Evolutionary conservation across 2,888 invertebrate genomes (phyloP).

Genomic region (Watsonalla binaria): DNA sequence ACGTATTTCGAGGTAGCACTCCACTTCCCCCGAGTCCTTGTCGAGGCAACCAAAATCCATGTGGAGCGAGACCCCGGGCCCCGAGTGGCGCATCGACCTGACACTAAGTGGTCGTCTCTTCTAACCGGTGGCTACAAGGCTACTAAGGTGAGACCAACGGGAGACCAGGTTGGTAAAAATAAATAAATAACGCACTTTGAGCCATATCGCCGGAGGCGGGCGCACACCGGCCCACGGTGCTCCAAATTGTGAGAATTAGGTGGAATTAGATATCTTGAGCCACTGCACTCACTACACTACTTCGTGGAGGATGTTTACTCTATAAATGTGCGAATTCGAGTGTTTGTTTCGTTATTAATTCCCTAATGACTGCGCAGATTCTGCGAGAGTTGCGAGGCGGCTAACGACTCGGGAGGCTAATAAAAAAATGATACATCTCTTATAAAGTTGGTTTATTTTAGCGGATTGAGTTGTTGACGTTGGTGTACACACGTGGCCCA

Average conservation of each 20-base stretch:
- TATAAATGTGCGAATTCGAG: conserved; percentile 46
- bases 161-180: conserved; percentile 60
- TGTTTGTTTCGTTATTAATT: conserved; percentile 27
- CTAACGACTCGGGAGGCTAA: background rate
- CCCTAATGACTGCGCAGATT: conserved; percentile 8
- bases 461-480: conserved; percentile 1
- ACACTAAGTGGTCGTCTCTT: conserved; percentile 59
- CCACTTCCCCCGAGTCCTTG: conserved; percentile 83
- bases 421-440: background rate
- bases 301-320: conserved; percentile 65
- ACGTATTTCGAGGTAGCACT: conserved; percentile 85
- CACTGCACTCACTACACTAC: conserved; percentile 33
- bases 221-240: conserved; percentile 52
- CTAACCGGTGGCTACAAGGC: conserved; percentile 62
- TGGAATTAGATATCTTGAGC: conserved; percentile 37
- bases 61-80: conserved; percentile 40
- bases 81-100: conserved; percentile 53
- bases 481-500: background rate
- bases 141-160: conserved; percentile 60
- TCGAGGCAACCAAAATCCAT: conserved; percentile 83
- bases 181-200: conserved; percentile 73
- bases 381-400: background rate
- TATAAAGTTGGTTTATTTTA: conserved; percentile 1
- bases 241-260: conserved; percentile 60
- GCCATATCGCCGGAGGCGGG: conserved; percentile 60